These are phyloP conservation scores for Drosophila subpulchrella DNA, from an alignment of 1,140 invertebrate species.

Conservation along the genomic window DNA sequence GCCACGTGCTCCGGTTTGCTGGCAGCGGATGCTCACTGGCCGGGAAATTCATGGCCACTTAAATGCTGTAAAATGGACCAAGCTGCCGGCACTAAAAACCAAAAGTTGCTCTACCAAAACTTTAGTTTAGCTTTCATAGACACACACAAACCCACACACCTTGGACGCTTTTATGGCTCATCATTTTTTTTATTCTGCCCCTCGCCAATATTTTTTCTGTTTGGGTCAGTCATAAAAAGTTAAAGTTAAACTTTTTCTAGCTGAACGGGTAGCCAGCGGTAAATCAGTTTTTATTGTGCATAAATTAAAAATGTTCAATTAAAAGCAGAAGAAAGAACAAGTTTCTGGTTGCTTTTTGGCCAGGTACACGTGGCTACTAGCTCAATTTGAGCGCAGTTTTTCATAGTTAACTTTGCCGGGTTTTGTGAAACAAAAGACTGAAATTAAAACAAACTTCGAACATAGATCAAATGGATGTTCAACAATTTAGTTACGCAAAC, in stretches of 20 bases:
- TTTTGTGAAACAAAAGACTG: not conserved
- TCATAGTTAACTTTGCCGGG: not conserved
- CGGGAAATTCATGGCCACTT: conserved; percentile 77
- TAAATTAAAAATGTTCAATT: conserved; percentile 80
- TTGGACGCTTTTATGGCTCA: conserved; percentile 68
- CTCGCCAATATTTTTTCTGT: not conserved
- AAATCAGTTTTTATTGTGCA: conserved; percentile 80
- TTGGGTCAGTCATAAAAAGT: conserved; percentile 70
- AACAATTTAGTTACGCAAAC: conserved; percentile 28
- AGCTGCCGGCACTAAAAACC: conserved; percentile 71
- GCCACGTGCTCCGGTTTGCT: conserved; percentile 60
- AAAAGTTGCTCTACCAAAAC: conserved; percentile 69
- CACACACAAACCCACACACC: conserved; percentile 43
- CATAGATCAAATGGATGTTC: conserved; percentile 10
- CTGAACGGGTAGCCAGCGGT: conserved; percentile 43
- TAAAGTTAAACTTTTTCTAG: conserved; percentile 63
- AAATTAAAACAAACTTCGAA: conserved; percentile 4
- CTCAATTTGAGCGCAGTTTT: conserved; percentile 10
- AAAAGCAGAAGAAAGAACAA: conserved; percentile 47
- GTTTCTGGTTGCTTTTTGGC: not conserved
- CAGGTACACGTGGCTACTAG: conserved; percentile 2
- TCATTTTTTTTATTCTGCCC: conserved; percentile 33
- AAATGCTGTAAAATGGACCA: conserved; percentile 80
- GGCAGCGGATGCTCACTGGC: conserved; percentile 50
- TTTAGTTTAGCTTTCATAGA: conserved; percentile 60